Percentiles rank a stretch among this genome's conserved stretches.
phyloP scores from a whole-genome alignment of 2,888 invertebrate genomes.

The Diploptera punctata region DNA sequence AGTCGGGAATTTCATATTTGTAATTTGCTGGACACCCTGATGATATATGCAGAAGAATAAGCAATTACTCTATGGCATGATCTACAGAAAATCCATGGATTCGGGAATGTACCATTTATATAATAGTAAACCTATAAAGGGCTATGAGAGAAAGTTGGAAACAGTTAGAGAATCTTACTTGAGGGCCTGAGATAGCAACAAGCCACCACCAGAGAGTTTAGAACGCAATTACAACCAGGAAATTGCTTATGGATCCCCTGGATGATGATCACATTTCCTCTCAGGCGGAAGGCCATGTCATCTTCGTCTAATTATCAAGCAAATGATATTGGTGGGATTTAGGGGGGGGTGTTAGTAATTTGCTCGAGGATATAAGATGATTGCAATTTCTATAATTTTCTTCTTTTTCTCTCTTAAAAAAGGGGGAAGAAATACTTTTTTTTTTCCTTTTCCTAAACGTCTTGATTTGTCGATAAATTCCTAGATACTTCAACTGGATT shows the following conservation, averaged over 20 bases:
- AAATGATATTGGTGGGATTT: constrained; percentile 23
- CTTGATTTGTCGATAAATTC: neutral
- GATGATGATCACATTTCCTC: constrained; percentile 17
- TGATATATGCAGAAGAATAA: no score
- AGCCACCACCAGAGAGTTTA: constrained; percentile 26
- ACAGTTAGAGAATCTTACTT: no score
- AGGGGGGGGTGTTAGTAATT: constrained; percentile 8
- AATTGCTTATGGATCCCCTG: constrained; percentile 27
- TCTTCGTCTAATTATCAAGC: constrained; percentile 26
- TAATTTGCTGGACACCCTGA: no score
- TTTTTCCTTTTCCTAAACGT: no score
- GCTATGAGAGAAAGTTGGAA: no score
- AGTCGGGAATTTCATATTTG: no score
- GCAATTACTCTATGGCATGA: no score
- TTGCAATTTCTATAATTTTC: neutral
- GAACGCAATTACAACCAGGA: constrained; percentile 25
- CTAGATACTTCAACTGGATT: no score
- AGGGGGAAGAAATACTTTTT: neutral
- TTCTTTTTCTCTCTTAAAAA: no score
- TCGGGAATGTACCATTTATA: no score
- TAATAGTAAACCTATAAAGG: no score
- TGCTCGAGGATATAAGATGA: neutral
- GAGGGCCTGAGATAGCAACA: neutral
- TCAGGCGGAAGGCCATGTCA: constrained; percentile 17
- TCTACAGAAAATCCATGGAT: no score